Evolutionary conservation across 2,888 invertebrate species (phyloP).

Genomic region (Meganola albula): DNA sequence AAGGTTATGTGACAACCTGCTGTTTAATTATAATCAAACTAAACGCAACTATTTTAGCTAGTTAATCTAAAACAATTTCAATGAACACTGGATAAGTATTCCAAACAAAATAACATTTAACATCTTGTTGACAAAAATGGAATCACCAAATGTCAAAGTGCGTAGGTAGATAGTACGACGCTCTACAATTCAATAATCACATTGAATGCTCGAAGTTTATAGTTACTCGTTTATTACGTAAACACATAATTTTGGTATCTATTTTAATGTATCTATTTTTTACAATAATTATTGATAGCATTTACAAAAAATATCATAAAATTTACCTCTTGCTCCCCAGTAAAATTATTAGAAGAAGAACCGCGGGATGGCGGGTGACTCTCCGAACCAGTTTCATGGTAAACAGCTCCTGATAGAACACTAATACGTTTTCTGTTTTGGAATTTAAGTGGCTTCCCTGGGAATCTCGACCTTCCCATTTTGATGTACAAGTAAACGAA

Average conservation of each 20-base stretch:
- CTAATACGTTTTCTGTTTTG: slow-evolving; percentile 91
- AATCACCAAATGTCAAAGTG: slow-evolving; percentile 59
- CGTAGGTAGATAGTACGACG: slow-evolving; percentile 36
- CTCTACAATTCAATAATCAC: slow-evolving; percentile 42
- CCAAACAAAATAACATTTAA: slow-evolving; percentile 21
- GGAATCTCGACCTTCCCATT: slow-evolving; percentile 91
- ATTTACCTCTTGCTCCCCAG: slow-evolving; percentile 74
- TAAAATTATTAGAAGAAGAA: slow-evolving; percentile 64
- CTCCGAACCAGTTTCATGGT: slow-evolving; percentile 69
- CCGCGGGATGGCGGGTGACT: slow-evolving; percentile 65
- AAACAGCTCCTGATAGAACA: slow-evolving; percentile 82
- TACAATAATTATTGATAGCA: too few relatives aligned
- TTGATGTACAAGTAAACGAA: slow-evolving; percentile 77
- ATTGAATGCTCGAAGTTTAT: too few relatives aligned
- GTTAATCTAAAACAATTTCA: too few relatives aligned
- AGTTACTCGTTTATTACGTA: slow-evolving; percentile 69
- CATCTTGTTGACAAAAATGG: slow-evolving; percentile 58
- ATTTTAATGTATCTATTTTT: slow-evolving; percentile 34
- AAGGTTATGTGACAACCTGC: slow-evolving; percentile 23
- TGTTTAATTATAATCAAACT: slow-evolving; percentile 16
- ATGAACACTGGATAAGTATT: too few relatives aligned
- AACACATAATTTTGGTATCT: slow-evolving; percentile 57
- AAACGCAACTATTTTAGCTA: too few relatives aligned
- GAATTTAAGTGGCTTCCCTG: slow-evolving; percentile 92
- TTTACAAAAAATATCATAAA: slow-evolving; percentile 32